phyloP scores from a whole-genome alignment of 2,888 invertebrate genomes.

The Omphaloscelis lunosa region DNA sequence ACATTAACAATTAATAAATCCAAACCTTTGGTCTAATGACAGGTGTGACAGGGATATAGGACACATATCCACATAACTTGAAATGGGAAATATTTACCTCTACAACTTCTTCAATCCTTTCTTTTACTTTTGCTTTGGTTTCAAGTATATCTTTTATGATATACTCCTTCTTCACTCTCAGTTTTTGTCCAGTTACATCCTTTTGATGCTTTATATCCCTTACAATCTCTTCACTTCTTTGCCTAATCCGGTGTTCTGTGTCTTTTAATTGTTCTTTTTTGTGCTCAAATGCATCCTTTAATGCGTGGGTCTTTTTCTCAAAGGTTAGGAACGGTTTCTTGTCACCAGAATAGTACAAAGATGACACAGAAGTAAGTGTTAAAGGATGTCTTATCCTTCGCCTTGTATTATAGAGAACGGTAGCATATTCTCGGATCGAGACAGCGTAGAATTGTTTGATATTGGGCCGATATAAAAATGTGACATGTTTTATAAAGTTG shows the following conservation, averaged over 20 bases:
- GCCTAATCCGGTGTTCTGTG: constrained; percentile 89
- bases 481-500: constrained; percentile 73
- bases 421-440: constrained; percentile 68
- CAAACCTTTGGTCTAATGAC: background rate
- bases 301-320: constrained; percentile 86
- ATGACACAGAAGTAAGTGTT: constrained; percentile 72
- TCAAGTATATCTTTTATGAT: constrained; percentile 93
- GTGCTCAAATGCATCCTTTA: constrained; percentile 91
- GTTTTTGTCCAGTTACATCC: constrained; percentile 83
- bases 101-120: constrained; percentile 94
- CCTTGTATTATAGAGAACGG: constrained; percentile 67
- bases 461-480: constrained; percentile 68
- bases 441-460: constrained; percentile 67
- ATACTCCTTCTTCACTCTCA: constrained; percentile 91
- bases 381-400: constrained; percentile 67
- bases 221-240: constrained; percentile 84
- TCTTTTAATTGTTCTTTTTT: constrained; percentile 91
- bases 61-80: background rate
- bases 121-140: constrained; percentile 93
- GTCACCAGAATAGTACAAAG: constrained; percentile 81
- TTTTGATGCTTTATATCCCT: constrained; percentile 86
- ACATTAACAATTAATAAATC: constrained; percentile 1
- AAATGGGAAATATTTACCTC: constrained; percentile 87
- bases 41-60: background rate
- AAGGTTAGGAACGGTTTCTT: constrained; percentile 84